phyloP scores from a whole-genome alignment of 2,888 invertebrate genomes.

The Nyleta sp. region DNA sequence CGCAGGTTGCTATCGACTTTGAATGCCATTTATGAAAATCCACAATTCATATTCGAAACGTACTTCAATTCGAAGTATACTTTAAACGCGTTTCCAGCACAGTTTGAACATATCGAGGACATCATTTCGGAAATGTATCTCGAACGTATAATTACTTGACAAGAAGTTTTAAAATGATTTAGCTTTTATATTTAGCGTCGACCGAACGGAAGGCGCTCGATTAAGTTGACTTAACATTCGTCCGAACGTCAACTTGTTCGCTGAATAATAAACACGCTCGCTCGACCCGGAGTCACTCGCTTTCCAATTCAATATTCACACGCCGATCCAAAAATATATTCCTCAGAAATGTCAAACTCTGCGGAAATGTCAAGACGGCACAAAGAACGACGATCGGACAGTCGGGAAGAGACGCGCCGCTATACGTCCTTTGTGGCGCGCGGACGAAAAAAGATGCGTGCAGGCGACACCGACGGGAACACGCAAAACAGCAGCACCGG shows the following conservation, averaged over 20 bases:
- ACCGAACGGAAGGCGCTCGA: background rate
- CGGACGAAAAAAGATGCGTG: constrained; percentile 39
- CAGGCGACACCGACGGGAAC: constrained; percentile 27
- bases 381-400: constrained; percentile 10
- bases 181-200: no score
- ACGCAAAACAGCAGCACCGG: constrained; percentile 34
- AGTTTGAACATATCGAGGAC: no score
- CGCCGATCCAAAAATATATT: constrained; percentile 7
- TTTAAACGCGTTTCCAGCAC: no score
- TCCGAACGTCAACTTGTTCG: background rate
- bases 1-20: no score
- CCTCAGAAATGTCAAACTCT: constrained; percentile 11
- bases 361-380: constrained; percentile 24
- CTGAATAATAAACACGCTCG: background rate
- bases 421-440: constrained; percentile 28
- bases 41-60: no score
- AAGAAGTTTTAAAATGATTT: no score
- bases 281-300: background rate
- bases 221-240: constrained; percentile 1
- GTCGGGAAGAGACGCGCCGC: constrained; percentile 12
- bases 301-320: constrained; percentile 2
- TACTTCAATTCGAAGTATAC: no score
- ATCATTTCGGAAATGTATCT: background rate
- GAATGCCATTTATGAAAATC: no score
- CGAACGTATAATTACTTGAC: no score